Percentiles rank a stretch among this genome's conserved stretches.
Evolutionary conservation across 2,888 invertebrate genomes (phyloP).

Genomic region (Melitaea athalia): DNA sequence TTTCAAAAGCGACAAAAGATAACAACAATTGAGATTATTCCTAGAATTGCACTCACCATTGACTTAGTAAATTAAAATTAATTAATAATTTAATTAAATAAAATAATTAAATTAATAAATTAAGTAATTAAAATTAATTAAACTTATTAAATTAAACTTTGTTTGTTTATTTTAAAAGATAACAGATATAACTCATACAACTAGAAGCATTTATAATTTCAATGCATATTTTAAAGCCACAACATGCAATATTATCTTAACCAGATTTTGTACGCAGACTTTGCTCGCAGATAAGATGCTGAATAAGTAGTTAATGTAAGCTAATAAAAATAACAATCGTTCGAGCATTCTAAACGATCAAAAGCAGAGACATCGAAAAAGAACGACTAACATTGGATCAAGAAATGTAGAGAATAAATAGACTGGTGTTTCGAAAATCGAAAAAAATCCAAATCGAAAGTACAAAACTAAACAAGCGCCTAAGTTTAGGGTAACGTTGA

Average conservation of each 20-base stretch:
- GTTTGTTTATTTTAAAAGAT: neutral
- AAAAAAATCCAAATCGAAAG: neutral
- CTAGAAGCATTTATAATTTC: constrained; percentile 3
- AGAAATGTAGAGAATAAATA: neutral
- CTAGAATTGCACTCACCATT: neutral
- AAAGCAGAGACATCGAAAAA: constrained; percentile 28
- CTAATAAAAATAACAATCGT: constrained; percentile 16
- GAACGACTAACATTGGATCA: constrained; percentile 32
- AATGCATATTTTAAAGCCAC: constrained; percentile 37
- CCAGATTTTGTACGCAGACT: constrained; percentile 7
- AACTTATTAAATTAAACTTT: too few relatives aligned
- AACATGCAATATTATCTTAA: constrained; percentile 35
- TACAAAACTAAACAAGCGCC: neutral
- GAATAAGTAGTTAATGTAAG: constrained; percentile 20
- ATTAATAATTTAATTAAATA: too few relatives aligned
- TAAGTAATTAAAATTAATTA: too few relatives aligned
- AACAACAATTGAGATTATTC: neutral
- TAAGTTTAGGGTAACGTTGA: neutral
- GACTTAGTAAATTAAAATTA: too few relatives aligned
- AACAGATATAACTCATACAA: neutral
- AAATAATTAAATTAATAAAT: too few relatives aligned
- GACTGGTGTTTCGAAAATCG: neutral
- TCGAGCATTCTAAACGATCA: constrained; percentile 20
- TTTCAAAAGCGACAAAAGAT: too few relatives aligned
- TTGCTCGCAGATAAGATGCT: constrained; percentile 12